Base-by-base conservation (phyloP, 1,140 invertebrate species). In the Anagrus nilaparvatae region DNA sequence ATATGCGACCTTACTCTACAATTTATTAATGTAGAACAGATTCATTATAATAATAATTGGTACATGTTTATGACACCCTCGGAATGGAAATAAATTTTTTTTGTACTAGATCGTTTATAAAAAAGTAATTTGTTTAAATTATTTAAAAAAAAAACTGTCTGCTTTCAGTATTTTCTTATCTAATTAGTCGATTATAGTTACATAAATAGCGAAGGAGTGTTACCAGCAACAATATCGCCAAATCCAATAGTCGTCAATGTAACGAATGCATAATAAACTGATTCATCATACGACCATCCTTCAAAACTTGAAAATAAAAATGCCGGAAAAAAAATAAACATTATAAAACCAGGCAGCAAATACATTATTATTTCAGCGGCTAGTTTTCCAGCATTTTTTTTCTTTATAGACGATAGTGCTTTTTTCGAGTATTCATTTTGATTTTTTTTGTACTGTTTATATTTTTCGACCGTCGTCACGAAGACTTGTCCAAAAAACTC, bases 201-300 rank as follows among this genome's bases (percentile, higher is more conserved):
- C 14, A 31, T 37, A 18, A 24, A 30, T 30, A 41, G 32, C 40
- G 16, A 38, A 21, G 13, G 17, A 52, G 14, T 46, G 55, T 61
- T 60, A 80, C 84, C 82, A 53, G 91, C 88, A 13, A 95, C 90
- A 52, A 80, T 84, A 67, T 96, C 91, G 24, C 91, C 92, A 61
- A 95, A 96, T 16, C 92, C 92, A 52, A 95, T 94, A 7, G 92
- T 96, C 1, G 89, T 88, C 3, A 94, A 73, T 0, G 89, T 91
- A 19, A 95, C 85, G 61, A 92, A 94, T 12, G 86, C 84, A 53
- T 88, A 96, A 60, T 96, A 96, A 27, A 95, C 74, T 1, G 87
- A 76, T 30, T 90, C 79, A n/a, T 90, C 77, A 56, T 90, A 95
- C 3, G 76, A 74, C 92, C 92, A 96, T 1, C 74, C 76, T 68